These are phyloP conservation scores for Rhinogobio ventralis DNA, from an alignment of 2,797 vertebrate genomes.

Conservation along the genomic window DNA sequence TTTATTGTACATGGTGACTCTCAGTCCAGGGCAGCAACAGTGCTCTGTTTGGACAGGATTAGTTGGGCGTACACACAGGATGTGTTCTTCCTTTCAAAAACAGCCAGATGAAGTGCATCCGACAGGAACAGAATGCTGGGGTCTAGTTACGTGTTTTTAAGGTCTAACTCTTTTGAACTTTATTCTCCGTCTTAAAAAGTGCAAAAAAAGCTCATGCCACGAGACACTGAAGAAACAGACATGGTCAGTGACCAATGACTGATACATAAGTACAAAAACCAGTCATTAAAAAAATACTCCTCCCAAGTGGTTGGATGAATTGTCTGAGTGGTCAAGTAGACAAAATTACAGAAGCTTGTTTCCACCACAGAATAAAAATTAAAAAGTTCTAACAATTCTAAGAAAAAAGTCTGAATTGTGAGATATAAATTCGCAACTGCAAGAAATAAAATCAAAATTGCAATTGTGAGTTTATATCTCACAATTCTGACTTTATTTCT, in stretches of 20 bases:
- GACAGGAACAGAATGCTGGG: not conserved
- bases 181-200: not conserved
- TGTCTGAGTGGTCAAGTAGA: not conserved
- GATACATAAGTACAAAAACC: not conserved
- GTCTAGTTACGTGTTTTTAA: not conserved
- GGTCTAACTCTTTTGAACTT: not conserved
- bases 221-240: not conserved
- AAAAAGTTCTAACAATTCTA: not conserved
- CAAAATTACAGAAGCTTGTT: not conserved
- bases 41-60: slow-evolving; percentile 17
- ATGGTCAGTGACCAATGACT: not conserved
- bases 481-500: not conserved
- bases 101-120: slow-evolving; percentile 5
- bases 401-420: too few relatives aligned
- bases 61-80: slow-evolving; percentile 34
- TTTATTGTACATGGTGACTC: not conserved
- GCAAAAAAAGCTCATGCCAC: not conserved
- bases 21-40: not conserved
- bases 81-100: slow-evolving; percentile 15
- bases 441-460: too few relatives aligned
- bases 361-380: not conserved
- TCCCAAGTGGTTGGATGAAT: not conserved
- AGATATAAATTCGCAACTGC: not conserved
- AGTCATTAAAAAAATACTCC: not conserved
- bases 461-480: not conserved